Percentiles rank a stretch among this genome's conserved stretches.
Conservation (phyloP, 23 tunicate genomes). For the Oikopleura albicans region DNA sequence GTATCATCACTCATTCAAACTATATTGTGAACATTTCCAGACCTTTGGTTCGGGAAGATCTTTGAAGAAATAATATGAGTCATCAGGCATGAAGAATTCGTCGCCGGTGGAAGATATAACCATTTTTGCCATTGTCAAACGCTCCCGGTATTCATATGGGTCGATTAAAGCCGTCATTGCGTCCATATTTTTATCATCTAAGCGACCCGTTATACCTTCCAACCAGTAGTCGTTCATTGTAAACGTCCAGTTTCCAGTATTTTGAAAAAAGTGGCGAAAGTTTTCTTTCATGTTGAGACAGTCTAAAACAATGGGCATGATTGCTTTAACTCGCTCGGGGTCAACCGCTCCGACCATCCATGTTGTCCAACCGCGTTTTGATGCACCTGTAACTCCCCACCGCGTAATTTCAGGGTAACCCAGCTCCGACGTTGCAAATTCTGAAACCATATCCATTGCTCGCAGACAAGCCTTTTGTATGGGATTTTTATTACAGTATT, state of each 20-base stretch:
- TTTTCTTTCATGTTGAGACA: conserved; percentile 38
- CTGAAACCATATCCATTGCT: conserved; percentile 56
- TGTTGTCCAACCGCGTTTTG: conserved; percentile 87
- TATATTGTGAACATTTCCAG: too few species aligned
- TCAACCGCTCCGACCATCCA: conserved; percentile 86
- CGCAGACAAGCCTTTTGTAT: conserved; percentile 58
- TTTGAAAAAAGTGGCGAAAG: neutral
- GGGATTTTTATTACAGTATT: too few species aligned
- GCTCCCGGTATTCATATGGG: conserved; percentile 21
- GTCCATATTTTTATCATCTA: neutral
- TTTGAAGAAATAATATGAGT: conserved; percentile 48
- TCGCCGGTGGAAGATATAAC: conserved; percentile 74
- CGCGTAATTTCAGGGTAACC: neutral
- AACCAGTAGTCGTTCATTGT: neutral
- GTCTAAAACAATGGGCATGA: conserved; percentile 70
- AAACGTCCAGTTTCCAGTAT: conserved; percentile 15
- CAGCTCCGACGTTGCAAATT: neutral
- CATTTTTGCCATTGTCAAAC: conserved; percentile 86
- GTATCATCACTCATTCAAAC: too few species aligned
- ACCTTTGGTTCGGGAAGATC: conserved; percentile 58
- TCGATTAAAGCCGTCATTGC: neutral
- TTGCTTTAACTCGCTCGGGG: conserved; percentile 46
- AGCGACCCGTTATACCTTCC: neutral
- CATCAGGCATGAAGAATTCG: conserved; percentile 85
- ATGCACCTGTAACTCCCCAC: conserved; percentile 16